These are phyloP conservation scores for Oryzias javanicus DNA, from an alignment of 2,113 vertebrate species.

Conservation along the genomic window DNA sequence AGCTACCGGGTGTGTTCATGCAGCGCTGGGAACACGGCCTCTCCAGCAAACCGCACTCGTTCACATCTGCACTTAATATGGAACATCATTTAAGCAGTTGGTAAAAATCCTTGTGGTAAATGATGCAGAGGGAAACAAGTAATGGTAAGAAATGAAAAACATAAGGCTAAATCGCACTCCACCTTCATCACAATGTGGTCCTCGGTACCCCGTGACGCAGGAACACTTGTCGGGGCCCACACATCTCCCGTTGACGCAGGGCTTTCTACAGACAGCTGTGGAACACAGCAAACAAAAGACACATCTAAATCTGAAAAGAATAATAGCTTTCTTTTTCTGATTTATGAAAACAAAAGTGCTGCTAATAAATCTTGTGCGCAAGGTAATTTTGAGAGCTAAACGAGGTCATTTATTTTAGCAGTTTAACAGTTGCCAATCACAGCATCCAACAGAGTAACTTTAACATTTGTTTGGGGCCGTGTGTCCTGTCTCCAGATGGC, in stretches of 20 bases:
- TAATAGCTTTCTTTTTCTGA: background rate
- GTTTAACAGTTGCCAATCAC: background rate
- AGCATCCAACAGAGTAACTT: background rate
- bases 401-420: background rate
- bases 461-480: background rate
- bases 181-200: conserved; percentile 69
- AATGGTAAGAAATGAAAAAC: conserved; percentile 51
- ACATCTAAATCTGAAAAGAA: background rate
- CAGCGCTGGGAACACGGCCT: conserved; percentile 72
- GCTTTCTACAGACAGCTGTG: conserved; percentile 58
- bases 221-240: conserved; percentile 63
- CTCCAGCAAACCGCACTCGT: conserved; percentile 68
- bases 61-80: conserved; percentile 73
- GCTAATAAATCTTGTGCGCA: conserved; percentile 2
- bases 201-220: conserved; percentile 64
- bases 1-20: conserved; percentile 75
- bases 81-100: conserved; percentile 39
- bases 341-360: background rate
- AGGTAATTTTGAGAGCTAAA: background rate
- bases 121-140: conserved; percentile 46
- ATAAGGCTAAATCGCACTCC: conserved; percentile 24
- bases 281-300: conserved; percentile 16
- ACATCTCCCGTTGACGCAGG: conserved; percentile 65
- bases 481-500: background rate
- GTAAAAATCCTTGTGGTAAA: conserved; percentile 47